Percentiles rank a stretch among this genome's conserved stretches.
phyloP scores from a whole-genome alignment of 1,140 invertebrate species.

The Cheumatopsyche charites region DNA sequence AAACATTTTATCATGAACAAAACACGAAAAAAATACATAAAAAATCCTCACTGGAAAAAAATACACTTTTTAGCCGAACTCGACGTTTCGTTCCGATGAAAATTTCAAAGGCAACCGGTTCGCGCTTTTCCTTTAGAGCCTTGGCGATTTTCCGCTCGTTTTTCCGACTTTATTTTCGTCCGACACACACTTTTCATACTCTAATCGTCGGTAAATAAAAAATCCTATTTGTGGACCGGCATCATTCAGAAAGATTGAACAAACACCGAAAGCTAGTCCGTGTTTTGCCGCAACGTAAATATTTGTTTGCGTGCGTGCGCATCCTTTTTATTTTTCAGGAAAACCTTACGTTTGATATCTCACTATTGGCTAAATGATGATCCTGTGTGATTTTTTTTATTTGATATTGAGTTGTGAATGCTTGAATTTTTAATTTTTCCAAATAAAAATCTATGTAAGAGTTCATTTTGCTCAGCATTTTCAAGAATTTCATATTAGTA shows the following conservation, averaged over 20 bases:
- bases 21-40: no score
- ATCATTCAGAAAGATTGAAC: slow-evolving; percentile 39
- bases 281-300: slow-evolving; percentile 38
- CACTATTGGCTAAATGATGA: slow-evolving; percentile 31
- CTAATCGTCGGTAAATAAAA: slow-evolving; percentile 38
- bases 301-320: slow-evolving; percentile 21
- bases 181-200: slow-evolving; percentile 2
- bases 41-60: no score
- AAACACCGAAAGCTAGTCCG: slow-evolving; percentile 23
- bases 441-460: no score
- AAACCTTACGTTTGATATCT: slow-evolving; percentile 18
- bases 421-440: no score
- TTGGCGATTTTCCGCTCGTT: not conserved
- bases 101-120: slow-evolving; percentile 20
- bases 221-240: slow-evolving; percentile 38
- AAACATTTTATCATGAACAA: no score
- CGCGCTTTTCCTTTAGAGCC: not conserved
- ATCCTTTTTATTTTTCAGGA: slow-evolving; percentile 23
- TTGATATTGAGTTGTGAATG: no score
- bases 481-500: no score
- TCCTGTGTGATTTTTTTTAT: no score
- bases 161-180: slow-evolving; percentile 7
- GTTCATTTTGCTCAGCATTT: no score
- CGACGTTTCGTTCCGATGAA: no score
- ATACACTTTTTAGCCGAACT: no score